Conservation (phyloP, 2,888 invertebrate species). For the Oligia fasciuncula region DNA sequence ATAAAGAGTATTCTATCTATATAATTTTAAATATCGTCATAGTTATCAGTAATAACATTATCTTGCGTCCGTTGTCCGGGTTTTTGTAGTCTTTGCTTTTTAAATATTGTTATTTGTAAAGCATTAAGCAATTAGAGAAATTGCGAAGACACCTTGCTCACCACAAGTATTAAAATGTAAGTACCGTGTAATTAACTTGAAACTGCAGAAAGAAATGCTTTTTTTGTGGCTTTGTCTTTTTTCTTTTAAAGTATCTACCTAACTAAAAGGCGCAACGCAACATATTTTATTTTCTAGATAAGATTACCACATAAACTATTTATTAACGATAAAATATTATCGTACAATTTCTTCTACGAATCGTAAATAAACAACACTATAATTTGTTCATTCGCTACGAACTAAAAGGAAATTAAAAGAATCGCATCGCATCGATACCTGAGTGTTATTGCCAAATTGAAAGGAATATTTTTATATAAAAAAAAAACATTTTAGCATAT, state of each 20-base stretch:
- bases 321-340: slow-evolving; percentile 49
- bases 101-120: slow-evolving; percentile 17
- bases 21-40: background rate
- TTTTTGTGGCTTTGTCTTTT: background rate
- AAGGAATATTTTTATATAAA: slow-evolving; percentile 36
- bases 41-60: background rate
- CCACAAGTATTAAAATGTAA: slow-evolving; percentile 10
- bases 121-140: slow-evolving; percentile 10
- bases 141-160: background rate
- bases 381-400: slow-evolving; percentile 39
- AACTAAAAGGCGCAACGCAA: background rate
- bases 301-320: slow-evolving; percentile 38
- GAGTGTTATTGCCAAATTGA: slow-evolving; percentile 47
- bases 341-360: slow-evolving; percentile 18
- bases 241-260: background rate
- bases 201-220: slow-evolving; percentile 1
- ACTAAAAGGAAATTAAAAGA: slow-evolving; percentile 49
- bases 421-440: slow-evolving; percentile 21
- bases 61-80: background rate
- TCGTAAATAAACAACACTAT: slow-evolving; percentile 57
- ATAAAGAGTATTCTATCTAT: background rate
- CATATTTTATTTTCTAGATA: slow-evolving; percentile 34
- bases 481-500: slow-evolving; percentile 51
- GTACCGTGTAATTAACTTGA: background rate
- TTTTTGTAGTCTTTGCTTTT: background rate